Evolutionary conservation across 2,113 vertebrate species (phyloP).

Genomic region (Melanerpes formicivorus): DNA sequence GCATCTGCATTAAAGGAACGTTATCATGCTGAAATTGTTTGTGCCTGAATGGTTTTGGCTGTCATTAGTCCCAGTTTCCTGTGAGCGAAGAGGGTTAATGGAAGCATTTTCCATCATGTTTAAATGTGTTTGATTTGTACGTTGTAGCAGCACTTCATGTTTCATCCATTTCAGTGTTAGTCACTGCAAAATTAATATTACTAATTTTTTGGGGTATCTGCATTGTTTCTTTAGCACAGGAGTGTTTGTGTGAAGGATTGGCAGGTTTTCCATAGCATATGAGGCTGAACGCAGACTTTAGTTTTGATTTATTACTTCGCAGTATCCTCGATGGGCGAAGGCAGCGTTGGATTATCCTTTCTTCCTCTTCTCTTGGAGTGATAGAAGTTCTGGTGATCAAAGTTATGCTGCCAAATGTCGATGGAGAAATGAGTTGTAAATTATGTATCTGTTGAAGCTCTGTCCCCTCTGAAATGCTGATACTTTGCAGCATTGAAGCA

Average conservation of each 20-base stretch:
- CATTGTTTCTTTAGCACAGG: neutral
- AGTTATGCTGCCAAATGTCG: slow-evolving; percentile 45
- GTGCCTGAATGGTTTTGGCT: neutral
- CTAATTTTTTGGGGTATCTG: neutral
- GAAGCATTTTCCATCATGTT: neutral
- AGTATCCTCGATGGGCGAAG: slow-evolving; percentile 18
- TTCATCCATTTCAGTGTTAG: neutral
- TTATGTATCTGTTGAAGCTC: slow-evolving; percentile 57
- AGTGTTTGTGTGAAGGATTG: slow-evolving; percentile 30
- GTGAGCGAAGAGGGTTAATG: neutral
- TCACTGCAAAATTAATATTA: neutral
- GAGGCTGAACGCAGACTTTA: neutral
- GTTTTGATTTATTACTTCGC: slow-evolving; percentile 40
- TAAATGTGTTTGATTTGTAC: neutral
- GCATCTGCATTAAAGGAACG: neutral
- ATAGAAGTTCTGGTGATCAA: slow-evolving; percentile 52
- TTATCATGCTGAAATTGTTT: neutral
- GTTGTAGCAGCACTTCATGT: neutral
- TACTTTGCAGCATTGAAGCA: slow-evolving; percentile 41
- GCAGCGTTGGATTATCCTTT: slow-evolving; percentile 25
- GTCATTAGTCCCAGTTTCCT: neutral
- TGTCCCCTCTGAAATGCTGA: slow-evolving; percentile 44
- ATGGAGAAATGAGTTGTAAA: slow-evolving; percentile 52
- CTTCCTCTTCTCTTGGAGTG: slow-evolving; percentile 26
- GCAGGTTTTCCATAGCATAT: neutral